Base-by-base conservation (phyloP, 1,140 invertebrate species). In the Phymastichus coffea region DNA sequence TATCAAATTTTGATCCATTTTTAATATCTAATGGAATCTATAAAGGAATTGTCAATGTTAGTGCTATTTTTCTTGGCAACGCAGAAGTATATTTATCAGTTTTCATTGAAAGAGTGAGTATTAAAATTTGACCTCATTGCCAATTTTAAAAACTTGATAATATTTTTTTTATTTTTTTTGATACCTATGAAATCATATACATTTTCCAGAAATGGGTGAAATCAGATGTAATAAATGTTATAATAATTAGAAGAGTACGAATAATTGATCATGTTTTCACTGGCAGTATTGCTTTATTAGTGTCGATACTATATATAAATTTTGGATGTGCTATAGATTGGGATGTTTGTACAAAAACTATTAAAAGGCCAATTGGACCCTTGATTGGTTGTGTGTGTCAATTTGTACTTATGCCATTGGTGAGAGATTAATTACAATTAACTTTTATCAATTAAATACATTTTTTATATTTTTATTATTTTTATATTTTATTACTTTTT, bases 241-340 rank as follows among this genome's bases (percentile, higher is more conserved):
- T 80, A 10, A 86, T 93, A 0, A 79, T 85, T 52, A 76, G 91
- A 25, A 80, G 86, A 55, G 70, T 84, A 38, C 74, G 87, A 40
- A 57, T 84, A 19, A 83, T 94, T 17, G 92, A 95, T 72, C 83
- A 78, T 6, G 76, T 92, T 15, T 97, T 96, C 66, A 88, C 89
- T 0, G 83, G 78, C 35, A 91, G 89, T 55, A 87, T 96, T 4
- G 87, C 88, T 8, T 74, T 85, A 44, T 82, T 97, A 41, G 91
- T 96, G 48, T 87, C 88, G 1, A 79, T 95, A 43, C 87, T 95
- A 61, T 97, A 94, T 71, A 89, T 97, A 41, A 95, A 97, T 77
- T 96, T 97, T 81, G 95, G 95, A 1, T 95, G 93, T 75, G 92
- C 94, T 0, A 82, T 97, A 70, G 88, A 95, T 71, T 85, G 92